These are phyloP conservation scores for Ariolimax columbianus DNA, from an alignment of 2,888 invertebrate species.

Conservation along the genomic window DNA sequence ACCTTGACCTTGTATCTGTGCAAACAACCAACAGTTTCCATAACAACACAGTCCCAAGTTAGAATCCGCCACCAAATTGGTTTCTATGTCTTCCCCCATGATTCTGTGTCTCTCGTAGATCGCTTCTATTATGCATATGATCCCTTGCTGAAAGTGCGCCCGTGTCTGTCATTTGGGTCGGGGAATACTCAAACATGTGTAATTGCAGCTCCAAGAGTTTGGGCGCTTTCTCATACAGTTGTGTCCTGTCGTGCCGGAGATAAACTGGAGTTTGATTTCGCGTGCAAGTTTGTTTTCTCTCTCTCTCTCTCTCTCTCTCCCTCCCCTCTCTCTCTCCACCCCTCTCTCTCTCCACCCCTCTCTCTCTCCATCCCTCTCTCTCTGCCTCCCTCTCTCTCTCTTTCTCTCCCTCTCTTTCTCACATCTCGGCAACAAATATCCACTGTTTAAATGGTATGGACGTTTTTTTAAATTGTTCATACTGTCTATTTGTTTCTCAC, in stretches of 20 bases:
- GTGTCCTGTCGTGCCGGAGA: neutral
- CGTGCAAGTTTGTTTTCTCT: neutral
- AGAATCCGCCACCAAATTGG: neutral
- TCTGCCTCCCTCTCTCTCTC: too few relatives aligned
- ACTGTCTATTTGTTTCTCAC: too few relatives aligned
- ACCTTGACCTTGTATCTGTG: too few relatives aligned
- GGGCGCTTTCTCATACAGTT: neutral
- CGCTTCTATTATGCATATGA: neutral
- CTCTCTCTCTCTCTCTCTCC: neutral
- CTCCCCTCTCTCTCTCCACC: neutral
- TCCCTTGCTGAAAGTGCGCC: neutral
- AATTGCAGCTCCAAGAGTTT: neutral
- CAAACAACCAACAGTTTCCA: neutral
- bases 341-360: neutral
- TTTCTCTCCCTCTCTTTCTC: too few relatives aligned
- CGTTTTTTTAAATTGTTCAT: too few relatives aligned
- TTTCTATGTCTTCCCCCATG: neutral
- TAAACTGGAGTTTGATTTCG: neutral
- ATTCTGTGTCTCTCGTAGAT: neutral
- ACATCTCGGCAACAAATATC: too few relatives aligned
- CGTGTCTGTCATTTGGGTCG: neutral
- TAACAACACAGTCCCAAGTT: neutral
- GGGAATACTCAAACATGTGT: neutral
- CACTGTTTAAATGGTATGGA: too few relatives aligned
- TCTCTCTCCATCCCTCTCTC: too few relatives aligned